Conservation (phyloP, 2,797 vertebrate genomes). For the Echiichthys vipera region DNA sequence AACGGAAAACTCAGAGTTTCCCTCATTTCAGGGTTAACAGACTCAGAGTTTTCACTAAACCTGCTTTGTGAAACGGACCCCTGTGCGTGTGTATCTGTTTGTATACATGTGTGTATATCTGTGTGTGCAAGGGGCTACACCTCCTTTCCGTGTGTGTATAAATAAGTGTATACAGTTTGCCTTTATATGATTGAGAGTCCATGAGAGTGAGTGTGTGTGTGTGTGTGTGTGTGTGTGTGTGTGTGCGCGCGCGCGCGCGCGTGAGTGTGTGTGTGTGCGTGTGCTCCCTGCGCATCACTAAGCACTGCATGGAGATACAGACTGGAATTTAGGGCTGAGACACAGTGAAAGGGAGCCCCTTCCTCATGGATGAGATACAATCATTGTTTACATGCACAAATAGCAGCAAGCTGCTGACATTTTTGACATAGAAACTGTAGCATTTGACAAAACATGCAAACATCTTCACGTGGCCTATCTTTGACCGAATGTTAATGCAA, state of each 20-base stretch:
- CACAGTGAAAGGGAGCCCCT: conserved; percentile 65
- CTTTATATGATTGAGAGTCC: conserved; percentile 19
- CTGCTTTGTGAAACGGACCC: too few species aligned
- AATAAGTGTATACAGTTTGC: conserved; percentile 31
- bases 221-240: not conserved
- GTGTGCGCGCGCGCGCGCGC: conserved; percentile 16
- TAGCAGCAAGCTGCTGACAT: conserved; percentile 51
- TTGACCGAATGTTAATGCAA: not conserved
- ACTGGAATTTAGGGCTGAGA: conserved; percentile 71
- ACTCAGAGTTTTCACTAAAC: too few species aligned
- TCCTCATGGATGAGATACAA: conserved; percentile 72
- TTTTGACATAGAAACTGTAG: conserved; percentile 19
- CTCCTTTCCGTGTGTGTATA: conserved; percentile 9
- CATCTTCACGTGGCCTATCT: not conserved
- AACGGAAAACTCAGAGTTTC: too few species aligned
- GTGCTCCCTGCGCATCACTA: conserved; percentile 55
- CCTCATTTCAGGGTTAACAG: too few species aligned
- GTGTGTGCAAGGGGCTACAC: not conserved
- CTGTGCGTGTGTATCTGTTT: not conserved
- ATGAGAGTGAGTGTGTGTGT: conserved; percentile 5
- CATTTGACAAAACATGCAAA: conserved; percentile 5
- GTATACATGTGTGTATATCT: not conserved
- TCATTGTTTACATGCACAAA: conserved; percentile 77
- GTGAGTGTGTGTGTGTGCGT: not conserved
- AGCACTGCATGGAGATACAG: conserved; percentile 64